Conservation (phyloP, 1,140 invertebrate genomes). For the Sitobion miscanthi region DNA sequence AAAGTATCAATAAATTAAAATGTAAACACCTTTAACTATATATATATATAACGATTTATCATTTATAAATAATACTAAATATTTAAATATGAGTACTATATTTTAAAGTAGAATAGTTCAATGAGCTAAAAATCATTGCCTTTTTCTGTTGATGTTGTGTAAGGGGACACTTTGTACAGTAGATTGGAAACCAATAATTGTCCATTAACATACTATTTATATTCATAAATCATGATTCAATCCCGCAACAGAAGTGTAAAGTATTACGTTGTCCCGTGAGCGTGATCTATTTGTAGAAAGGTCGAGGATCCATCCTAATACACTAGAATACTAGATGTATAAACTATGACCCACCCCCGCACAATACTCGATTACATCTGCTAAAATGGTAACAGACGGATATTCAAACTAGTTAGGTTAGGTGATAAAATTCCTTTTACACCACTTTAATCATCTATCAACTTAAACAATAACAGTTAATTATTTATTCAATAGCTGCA, state of each 20-base stretch:
- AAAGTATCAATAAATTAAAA: background rate
- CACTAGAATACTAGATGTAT: background rate
- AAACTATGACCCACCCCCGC: fast-evolving
- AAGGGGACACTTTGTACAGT: background rate
- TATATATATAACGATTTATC: background rate
- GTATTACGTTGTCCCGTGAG: background rate
- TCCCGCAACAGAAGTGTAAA: background rate
- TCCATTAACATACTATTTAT: background rate
- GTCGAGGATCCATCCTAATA: background rate
- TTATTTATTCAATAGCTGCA: too few species aligned
- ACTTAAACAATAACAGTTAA: too few species aligned
- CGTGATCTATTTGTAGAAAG: background rate
- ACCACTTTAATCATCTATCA: too few species aligned
- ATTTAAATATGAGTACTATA: background rate
- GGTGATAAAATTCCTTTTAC: too few species aligned
- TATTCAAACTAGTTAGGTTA: too few species aligned
- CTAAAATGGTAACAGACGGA: too few species aligned
- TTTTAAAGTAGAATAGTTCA: background rate
- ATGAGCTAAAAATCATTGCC: background rate
- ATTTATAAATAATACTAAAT: background rate
- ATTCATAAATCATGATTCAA: background rate
- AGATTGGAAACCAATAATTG: background rate
- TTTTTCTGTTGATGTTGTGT: background rate
- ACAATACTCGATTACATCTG: background rate
- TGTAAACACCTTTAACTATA: background rate